Conservation (phyloP, 2,113 vertebrate species). For the Callipepla squamata region DNA sequence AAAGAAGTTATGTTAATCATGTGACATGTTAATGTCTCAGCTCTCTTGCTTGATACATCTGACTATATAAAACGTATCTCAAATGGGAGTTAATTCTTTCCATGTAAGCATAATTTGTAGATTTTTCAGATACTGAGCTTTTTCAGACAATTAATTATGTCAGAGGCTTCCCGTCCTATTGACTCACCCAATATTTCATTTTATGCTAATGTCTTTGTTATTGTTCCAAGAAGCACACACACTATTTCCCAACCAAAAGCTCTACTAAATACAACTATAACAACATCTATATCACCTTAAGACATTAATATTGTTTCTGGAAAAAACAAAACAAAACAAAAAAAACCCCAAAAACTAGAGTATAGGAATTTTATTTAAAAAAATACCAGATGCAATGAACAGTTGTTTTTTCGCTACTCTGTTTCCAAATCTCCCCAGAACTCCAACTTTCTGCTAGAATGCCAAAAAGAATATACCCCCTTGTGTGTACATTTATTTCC, state of each 20-base stretch:
- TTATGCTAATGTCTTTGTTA: neutral
- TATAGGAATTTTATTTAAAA: neutral
- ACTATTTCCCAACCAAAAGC: neutral
- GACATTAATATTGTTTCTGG: neutral
- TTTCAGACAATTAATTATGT: slow-evolving; percentile 10
- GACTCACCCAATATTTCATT: neutral
- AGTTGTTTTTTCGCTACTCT: neutral
- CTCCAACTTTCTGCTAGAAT: neutral
- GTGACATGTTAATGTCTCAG: neutral
- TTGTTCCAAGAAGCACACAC: neutral
- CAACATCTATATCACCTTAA: neutral
- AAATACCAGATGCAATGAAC: neutral
- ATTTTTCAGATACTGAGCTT: slow-evolving; percentile 28
- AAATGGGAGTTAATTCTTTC: slow-evolving; percentile 37
- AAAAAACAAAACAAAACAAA: neutral
- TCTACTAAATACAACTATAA: neutral
- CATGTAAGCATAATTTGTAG: neutral
- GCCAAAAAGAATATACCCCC: neutral
- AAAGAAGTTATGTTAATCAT: slow-evolving; percentile 5
- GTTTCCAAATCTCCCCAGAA: neutral
- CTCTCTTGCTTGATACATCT: neutral
- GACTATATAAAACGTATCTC: neutral
- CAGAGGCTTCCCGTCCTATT: neutral
- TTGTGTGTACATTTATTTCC: neutral
- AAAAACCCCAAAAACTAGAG: neutral